A percentile compares a stretch with the other conserved stretches of the same genome.
These are phyloP conservation scores for Lumbricus terrestris DNA, from an alignment of 2,888 invertebrate species.

Conservation along the genomic window DNA sequence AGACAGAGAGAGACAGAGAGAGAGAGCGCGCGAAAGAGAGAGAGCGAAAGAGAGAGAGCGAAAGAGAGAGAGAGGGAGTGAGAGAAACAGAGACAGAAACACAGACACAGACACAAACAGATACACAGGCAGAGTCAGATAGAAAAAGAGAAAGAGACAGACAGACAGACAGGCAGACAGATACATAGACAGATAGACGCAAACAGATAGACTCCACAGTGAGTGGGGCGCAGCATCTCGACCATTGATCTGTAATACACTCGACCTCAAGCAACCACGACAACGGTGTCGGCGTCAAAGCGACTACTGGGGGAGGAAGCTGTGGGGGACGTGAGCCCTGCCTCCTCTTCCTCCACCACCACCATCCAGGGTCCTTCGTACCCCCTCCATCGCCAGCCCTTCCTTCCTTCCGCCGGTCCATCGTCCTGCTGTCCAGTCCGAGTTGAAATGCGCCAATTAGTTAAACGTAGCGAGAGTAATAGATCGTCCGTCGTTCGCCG, in stretches of 20 bases:
- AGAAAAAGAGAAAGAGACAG: not conserved
- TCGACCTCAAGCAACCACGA: not conserved
- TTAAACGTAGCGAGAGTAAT: not conserved
- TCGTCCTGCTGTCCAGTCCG: too few species aligned
- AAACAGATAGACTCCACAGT: not conserved
- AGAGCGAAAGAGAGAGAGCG: not conserved
- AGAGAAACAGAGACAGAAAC: not conserved
- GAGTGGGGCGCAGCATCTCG: not conserved
- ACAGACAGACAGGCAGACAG: not conserved
- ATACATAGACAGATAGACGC: not conserved
- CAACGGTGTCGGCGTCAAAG: too few species aligned
- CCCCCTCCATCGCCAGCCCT: not conserved
- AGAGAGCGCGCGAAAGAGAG: not conserved
- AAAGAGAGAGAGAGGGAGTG: not conserved
- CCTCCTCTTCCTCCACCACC: too few species aligned
- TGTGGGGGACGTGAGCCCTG: not conserved
- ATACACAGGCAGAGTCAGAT: not conserved
- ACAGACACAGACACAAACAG: not conserved
- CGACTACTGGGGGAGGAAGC: not conserved
- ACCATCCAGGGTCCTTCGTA: not conserved
- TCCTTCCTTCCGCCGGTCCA: not conserved
- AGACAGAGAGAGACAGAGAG: not conserved
- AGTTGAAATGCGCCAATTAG: constrained; percentile 7
- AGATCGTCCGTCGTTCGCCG: too few species aligned
- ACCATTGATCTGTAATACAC: not conserved